Evolutionary conservation across 2,888 invertebrate genomes (phyloP).

Genomic region (Himalopsyche japonica): DNA sequence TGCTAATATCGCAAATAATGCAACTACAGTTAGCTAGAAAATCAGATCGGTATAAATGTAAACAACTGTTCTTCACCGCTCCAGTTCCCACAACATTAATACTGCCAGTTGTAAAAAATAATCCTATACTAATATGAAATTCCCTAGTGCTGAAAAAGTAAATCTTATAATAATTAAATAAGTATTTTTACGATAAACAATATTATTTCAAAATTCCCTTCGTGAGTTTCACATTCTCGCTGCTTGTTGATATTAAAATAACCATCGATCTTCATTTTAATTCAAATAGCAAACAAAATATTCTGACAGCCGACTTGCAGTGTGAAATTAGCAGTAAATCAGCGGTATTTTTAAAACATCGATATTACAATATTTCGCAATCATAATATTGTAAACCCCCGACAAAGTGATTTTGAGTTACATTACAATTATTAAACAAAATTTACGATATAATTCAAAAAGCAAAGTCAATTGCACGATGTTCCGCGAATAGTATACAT

Average conservation of each 20-base stretch:
- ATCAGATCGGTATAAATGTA: not conserved
- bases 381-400: not conserved
- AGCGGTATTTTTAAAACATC: not conserved
- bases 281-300: not conserved
- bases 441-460: too few species aligned
- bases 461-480: too few species aligned
- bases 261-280: too few species aligned
- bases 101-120: not conserved
- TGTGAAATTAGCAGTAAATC: not conserved
- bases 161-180: too few species aligned
- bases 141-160: not conserved
- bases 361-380: not conserved
- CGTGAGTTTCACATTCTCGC: too few species aligned
- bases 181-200: too few species aligned
- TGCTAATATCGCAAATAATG: not conserved
- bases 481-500: too few species aligned
- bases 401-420: too few species aligned
- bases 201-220: too few species aligned
- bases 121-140: not conserved
- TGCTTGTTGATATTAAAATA: too few species aligned
- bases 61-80: not conserved
- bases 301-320: not conserved
- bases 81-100: not conserved
- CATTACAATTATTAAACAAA: too few species aligned
- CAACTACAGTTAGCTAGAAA: not conserved